A percentile compares a stretch with the other conserved stretches of the same genome.
Conservation (phyloP, 2,888 invertebrate species). For the Lissonota sp. region DNA sequence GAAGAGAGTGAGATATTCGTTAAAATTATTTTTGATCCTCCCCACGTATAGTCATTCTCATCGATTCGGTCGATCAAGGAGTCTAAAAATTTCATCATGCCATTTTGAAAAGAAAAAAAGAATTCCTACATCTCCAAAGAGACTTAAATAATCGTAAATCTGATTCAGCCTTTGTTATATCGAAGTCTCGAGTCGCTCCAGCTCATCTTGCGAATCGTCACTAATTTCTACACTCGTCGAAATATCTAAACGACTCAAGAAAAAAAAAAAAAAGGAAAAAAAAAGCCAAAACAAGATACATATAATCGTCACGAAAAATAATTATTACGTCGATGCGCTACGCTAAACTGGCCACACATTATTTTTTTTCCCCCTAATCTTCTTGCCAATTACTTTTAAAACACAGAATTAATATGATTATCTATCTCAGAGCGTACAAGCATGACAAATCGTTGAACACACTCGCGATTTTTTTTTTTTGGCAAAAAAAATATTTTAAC, state of each 20-base stretch:
- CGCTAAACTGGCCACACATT: conserved; percentile 56
- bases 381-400: conserved; percentile 48
- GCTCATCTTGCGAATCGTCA: conserved; percentile 19
- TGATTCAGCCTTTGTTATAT: conserved; percentile 64
- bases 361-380: conserved; percentile 1
- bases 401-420: conserved; percentile 44
- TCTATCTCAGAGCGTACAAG: conserved; percentile 38
- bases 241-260: conserved; percentile 24
- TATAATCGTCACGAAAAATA: conserved; percentile 9
- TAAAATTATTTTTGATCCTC: conserved; percentile 7
- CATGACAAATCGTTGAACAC: not conserved
- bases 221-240: conserved; percentile 45
- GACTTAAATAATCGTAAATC: conserved; percentile 53
- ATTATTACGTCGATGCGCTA: conserved; percentile 28
- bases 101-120: conserved; percentile 21
- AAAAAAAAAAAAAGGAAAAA: conserved; percentile 28
- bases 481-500: conserved; percentile 3
- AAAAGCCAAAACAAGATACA: not conserved
- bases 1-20: conserved; percentile 39
- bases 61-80: conserved; percentile 7
- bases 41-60: conserved; percentile 2
- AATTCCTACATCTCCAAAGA: conserved; percentile 31
- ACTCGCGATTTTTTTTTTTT: not conserved
- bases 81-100: conserved; percentile 2
- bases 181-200: conserved; percentile 45